Percentiles rank a stretch among this genome's conserved stretches.
Evolutionary conservation across 2,888 invertebrate species (phyloP).

Genomic region (Mechanitis messenoides): DNA sequence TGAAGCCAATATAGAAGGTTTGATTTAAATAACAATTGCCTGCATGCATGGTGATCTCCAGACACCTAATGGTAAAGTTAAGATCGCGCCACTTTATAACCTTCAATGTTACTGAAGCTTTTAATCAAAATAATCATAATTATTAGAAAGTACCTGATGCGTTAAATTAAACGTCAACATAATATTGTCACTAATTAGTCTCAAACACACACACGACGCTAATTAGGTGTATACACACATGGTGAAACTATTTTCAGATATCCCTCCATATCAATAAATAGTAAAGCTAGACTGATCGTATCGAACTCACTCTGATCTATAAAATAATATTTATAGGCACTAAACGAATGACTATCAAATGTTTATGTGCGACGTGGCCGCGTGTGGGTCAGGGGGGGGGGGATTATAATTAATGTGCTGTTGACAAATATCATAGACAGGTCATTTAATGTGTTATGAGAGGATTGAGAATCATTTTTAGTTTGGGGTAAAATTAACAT

Average conservation of each 20-base stretch:
- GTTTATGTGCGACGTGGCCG: background rate
- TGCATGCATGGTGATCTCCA: too few species aligned
- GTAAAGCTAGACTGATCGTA: slow-evolving; percentile 2
- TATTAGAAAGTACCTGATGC: too few species aligned
- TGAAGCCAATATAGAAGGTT: slow-evolving; percentile 67
- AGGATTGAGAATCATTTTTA: too few species aligned
- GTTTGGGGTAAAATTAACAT: too few species aligned
- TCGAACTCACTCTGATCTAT: slow-evolving; percentile 2
- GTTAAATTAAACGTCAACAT: too few species aligned
- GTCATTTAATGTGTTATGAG: background rate
- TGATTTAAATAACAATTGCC: background rate
- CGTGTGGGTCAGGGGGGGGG: background rate
- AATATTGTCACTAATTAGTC: background rate
- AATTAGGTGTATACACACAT: background rate
- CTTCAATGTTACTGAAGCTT: too few species aligned
- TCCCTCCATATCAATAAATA: background rate
- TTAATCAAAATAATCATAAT: too few species aligned
- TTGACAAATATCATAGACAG: background rate
- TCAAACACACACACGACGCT: background rate
- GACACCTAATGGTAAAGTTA: too few species aligned
- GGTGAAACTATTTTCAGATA: background rate
- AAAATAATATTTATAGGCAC: slow-evolving; percentile 2
- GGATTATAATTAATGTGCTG: slow-evolving; percentile 4
- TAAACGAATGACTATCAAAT: slow-evolving; percentile 3
- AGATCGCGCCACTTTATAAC: too few species aligned